Percentiles rank a stretch among this genome's conserved stretches.
Evolutionary conservation across 1,140 invertebrate genomes (phyloP).

Genomic region (Scylla paramamosain): DNA sequence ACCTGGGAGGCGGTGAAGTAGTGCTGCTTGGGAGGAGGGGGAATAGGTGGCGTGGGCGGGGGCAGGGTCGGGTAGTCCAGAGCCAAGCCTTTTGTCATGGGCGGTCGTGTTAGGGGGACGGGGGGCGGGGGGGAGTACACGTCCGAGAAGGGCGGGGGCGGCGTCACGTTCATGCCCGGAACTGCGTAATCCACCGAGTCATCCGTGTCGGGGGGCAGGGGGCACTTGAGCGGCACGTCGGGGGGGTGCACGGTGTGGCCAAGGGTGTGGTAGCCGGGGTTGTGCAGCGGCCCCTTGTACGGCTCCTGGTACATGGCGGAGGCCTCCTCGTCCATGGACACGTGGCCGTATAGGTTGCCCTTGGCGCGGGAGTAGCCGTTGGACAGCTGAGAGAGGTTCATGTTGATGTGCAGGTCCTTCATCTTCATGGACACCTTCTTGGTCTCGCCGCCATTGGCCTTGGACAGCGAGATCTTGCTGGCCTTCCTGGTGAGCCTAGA

Average conservation of each 20-base stretch:
- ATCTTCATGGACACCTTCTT: conserved; percentile 77
- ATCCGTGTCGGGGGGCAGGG: conserved; percentile 78
- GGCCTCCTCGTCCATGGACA: conserved; percentile 82
- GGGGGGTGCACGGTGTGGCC: conserved; percentile 81
- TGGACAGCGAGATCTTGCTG: conserved; percentile 50
- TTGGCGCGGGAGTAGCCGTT: conserved; percentile 80
- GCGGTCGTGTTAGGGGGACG: conserved; percentile 65
- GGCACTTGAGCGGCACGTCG: conserved; percentile 82
- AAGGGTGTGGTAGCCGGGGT: conserved; percentile 78
- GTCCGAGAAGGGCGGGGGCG: conserved; percentile 86
- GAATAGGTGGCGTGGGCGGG: conserved; percentile 59
- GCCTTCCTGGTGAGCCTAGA: conserved; percentile 61
- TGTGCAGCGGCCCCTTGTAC: conserved; percentile 78
- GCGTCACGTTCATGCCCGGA: conserved; percentile 78
- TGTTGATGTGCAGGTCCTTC: conserved; percentile 80
- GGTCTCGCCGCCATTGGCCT: conserved; percentile 53
- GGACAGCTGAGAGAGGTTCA: conserved; percentile 60
- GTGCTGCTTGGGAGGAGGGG: conserved; percentile 58
- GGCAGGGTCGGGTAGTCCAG: conserved; percentile 53
- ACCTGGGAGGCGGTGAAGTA: conserved; percentile 60
- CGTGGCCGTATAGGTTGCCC: conserved; percentile 83
- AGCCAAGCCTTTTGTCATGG: background rate
- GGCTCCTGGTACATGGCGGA: conserved; percentile 80
- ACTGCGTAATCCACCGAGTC: conserved; percentile 76
- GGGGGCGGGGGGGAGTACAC: conserved; percentile 76